Base-by-base conservation (phyloP, 2,888 invertebrate species). In the Caradrina kadenii region DNA sequence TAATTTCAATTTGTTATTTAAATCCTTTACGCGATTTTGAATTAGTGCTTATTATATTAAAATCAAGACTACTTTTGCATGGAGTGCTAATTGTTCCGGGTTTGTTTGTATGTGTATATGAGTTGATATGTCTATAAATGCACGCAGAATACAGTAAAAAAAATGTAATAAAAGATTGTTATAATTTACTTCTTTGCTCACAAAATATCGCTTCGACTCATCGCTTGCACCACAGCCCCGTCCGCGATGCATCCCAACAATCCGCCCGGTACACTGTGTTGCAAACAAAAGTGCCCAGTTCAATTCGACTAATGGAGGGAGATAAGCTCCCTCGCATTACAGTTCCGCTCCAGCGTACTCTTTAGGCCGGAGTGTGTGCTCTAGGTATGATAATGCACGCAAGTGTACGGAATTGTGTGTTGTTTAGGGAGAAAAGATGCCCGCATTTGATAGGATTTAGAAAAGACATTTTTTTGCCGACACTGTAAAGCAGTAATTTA, bases 291-390 rank as follows among this genome's bases (percentile, higher is more conserved):
- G 88, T 83, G 73, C 81, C 69, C 80, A 82, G 84, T 83, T 84
- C 89, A 90, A 91, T 90, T 85, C 80, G 81, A 83, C 88, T 91
- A 91, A 91, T 91, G 90, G 88, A 86, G 76, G 79, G 83, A 80
- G 86, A 87, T 82, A 79, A 82, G 73, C 80, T 77, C 73, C 67
- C 81, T 81, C 60, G 69, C 73, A 79, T 83, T 81, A 85, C 72
- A 42, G 60, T 62, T 67, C 56, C 54, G 65, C 56, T 69, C 67
- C 60, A 55, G 62, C 65, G 70, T 74, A 67, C 69, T 73, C 80
- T 78, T 54, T 61, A 56, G 72, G 67, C 79, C 52, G 45, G 64
- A 75, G 75, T 73, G 63, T 69, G 69, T 72, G 65, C 59, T 50
- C 52, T 26, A 65, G 50, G 67, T 63, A 76, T 73, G 65, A 80